Conservation (phyloP, 2,113 vertebrate species). For the Cathartes aura region DNA sequence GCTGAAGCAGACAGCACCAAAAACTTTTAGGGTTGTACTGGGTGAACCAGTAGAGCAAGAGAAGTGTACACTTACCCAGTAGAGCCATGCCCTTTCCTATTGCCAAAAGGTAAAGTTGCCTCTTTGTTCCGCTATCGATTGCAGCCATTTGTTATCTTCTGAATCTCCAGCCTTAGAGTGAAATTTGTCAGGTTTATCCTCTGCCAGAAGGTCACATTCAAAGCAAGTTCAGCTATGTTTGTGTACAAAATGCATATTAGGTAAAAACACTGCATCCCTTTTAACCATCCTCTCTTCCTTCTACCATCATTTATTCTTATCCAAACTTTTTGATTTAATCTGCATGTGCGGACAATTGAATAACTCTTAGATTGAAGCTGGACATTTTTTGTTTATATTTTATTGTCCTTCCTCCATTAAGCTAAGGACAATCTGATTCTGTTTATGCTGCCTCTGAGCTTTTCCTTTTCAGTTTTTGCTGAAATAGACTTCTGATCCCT, state of each 20-base stretch:
- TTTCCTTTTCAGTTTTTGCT: neutral
- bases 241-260: neutral
- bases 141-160: neutral
- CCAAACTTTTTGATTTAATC: neutral
- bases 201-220: neutral
- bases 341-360: neutral
- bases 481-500: neutral
- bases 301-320: neutral
- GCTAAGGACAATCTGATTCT: neutral
- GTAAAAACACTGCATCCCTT: neutral
- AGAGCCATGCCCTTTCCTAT: neutral
- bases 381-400: neutral
- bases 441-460: constrained; percentile 11
- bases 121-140: neutral
- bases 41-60: neutral
- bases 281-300: neutral
- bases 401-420: neutral
- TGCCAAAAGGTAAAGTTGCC: neutral
- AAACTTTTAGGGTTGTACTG: neutral
- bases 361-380: neutral
- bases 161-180: neutral
- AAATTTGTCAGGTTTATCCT: neutral
- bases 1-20: neutral
- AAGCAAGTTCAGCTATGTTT: neutral
- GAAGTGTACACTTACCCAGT: neutral